Conservation (phyloP, 2,113 vertebrate genomes). For the Thryonomys swinderianus region DNA sequence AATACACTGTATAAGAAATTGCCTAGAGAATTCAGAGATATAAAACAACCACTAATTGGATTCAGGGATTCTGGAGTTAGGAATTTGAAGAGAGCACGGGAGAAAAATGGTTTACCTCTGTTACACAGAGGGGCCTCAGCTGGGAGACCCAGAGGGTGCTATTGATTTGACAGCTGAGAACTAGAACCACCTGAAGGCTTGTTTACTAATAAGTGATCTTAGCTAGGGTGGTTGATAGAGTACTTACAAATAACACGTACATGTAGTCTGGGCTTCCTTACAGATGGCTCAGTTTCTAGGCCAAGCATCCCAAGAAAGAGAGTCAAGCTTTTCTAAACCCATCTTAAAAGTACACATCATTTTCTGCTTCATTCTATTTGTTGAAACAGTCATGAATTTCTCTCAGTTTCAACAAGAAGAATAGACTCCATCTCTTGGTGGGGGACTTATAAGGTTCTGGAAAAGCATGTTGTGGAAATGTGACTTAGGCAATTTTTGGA, state of each 20-base stretch:
- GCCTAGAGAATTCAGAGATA: not conserved
- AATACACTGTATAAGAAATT: not conserved
- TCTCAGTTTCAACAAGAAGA: not conserved
- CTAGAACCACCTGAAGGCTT: not conserved
- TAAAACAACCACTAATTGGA: not conserved
- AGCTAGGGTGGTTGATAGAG: not conserved
- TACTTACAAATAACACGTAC: not conserved
- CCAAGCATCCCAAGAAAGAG: not conserved
- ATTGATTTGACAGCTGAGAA: slow-evolving; percentile 1
- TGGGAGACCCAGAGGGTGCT: not conserved
- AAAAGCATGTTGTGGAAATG: not conserved
- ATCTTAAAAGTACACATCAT: not conserved
- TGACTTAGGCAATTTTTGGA: not conserved
- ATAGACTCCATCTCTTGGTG: not conserved
- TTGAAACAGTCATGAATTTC: not conserved
- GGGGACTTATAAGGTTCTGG: not conserved
- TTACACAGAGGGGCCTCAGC: not conserved
- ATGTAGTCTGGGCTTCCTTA: not conserved
- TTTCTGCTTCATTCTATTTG: not conserved
- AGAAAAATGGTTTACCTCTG: not conserved
- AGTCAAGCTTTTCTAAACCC: not conserved
- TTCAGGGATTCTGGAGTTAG: not conserved
- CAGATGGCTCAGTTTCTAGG: slow-evolving; percentile 26
- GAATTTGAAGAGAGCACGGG: not conserved
- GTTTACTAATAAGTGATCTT: not conserved